A percentile compares a stretch with the other conserved stretches of the same genome.
These are phyloP conservation scores for Cherax destructor DNA, from an alignment of 1,140 invertebrate species.

Conservation along the genomic window DNA sequence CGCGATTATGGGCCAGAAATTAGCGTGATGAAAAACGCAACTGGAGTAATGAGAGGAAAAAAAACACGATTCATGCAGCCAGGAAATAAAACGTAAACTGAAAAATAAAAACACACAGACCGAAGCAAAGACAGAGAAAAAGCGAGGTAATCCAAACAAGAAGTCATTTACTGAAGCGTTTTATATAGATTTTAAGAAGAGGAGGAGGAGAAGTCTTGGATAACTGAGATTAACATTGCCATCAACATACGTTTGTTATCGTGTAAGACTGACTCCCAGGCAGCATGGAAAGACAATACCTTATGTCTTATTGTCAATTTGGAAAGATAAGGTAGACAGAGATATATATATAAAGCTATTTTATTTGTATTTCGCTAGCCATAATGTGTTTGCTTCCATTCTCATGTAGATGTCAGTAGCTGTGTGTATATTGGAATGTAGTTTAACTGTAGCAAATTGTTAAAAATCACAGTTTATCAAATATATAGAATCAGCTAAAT, in stretches of 20 bases:
- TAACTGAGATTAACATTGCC: background rate
- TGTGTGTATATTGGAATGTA: too few relatives aligned
- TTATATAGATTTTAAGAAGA: too few relatives aligned
- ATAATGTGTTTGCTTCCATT: too few relatives aligned
- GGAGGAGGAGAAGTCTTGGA: background rate
- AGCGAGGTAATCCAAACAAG: too few relatives aligned
- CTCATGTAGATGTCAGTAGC: too few relatives aligned
- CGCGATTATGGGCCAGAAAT: too few relatives aligned
- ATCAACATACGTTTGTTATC: background rate
- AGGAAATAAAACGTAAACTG: background rate
- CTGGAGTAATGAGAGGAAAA: background rate
- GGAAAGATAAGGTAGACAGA: background rate
- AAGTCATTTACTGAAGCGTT: too few relatives aligned
- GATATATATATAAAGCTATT: background rate
- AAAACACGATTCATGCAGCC: background rate
- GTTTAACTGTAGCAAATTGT: too few relatives aligned
- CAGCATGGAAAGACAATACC: background rate
- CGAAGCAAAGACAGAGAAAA: too few relatives aligned
- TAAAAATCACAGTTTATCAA: too few relatives aligned
- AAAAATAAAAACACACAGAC: background rate
- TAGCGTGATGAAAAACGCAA: background rate
- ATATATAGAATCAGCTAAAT: too few relatives aligned
- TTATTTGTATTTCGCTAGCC: background rate
- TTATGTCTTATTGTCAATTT: background rate
- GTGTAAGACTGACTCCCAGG: slow-evolving; percentile 2